phyloP scores from a whole-genome alignment of 1,140 invertebrate genomes.

The Drosophila grimshawi region DNA sequence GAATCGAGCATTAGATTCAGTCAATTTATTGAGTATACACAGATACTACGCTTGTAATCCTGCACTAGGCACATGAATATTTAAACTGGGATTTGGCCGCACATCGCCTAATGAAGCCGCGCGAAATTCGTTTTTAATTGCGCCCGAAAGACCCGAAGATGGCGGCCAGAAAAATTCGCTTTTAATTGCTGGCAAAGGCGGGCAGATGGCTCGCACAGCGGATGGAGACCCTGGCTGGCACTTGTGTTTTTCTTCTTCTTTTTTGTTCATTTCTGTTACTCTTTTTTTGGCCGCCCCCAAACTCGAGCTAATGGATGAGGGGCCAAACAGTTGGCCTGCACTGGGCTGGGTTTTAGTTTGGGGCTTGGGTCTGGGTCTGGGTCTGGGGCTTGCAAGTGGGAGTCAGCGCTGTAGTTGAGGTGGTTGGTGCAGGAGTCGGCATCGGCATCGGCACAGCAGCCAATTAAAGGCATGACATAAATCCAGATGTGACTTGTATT shows the following conservation, averaged over 20 bases:
- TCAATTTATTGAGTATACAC: slow-evolving; percentile 1
- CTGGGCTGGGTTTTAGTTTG: too few species aligned
- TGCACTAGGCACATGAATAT: slow-evolving; percentile 68
- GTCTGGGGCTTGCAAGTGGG: slow-evolving; percentile 7
- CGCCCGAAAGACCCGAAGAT: slow-evolving; percentile 73
- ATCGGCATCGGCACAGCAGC: slow-evolving; percentile 78
- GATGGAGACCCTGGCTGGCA: slow-evolving; percentile 50
- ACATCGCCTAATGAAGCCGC: slow-evolving; percentile 69
- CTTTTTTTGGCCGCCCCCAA: slow-evolving; percentile 52
- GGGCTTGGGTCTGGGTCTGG: slow-evolving; percentile 18
- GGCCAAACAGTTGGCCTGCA: slow-evolving; percentile 59
- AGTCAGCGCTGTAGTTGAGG: not conserved
- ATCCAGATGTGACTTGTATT: slow-evolving; percentile 84
- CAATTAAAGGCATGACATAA: slow-evolving; percentile 84
- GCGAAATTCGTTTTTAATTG: slow-evolving; percentile 83
- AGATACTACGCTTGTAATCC: slow-evolving; percentile 15
- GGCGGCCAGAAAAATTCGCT: slow-evolving; percentile 74
- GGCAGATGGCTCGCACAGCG: slow-evolving; percentile 23
- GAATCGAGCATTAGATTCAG: slow-evolving; percentile 22
- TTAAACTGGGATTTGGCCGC: slow-evolving; percentile 61
- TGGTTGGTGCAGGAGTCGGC: slow-evolving; percentile 13
- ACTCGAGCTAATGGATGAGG: slow-evolving; percentile 79
- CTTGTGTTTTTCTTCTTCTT: slow-evolving; percentile 60
- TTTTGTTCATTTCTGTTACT: too few species aligned
- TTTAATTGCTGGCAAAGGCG: slow-evolving; percentile 68